A percentile compares a stretch with the other conserved stretches of the same genome.
phyloP scores from a whole-genome alignment of 2,888 invertebrate genomes.

The Steinernema hermaphroditum region DNA sequence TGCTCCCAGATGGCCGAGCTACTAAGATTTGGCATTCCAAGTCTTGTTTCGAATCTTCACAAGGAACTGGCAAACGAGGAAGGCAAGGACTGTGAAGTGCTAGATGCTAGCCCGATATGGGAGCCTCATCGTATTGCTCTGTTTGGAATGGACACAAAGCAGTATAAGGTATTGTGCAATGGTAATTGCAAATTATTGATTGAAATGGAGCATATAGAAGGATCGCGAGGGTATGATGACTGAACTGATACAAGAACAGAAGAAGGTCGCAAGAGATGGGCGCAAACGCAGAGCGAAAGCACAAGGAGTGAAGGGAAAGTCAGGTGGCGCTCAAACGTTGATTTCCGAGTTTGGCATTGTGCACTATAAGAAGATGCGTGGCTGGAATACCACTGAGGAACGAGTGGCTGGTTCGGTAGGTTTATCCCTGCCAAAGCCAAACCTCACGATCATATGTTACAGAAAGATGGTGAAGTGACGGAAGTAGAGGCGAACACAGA shows the following conservation, averaged over 20 bases:
- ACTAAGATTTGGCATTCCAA: not conserved
- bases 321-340: constrained; percentile 10
- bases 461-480: too few species aligned
- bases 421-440: too few species aligned
- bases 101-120: not conserved
- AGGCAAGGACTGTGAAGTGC: not conserved
- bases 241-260: constrained; percentile 55
- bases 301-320: not conserved
- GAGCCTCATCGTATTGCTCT: not conserved
- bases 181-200: not conserved
- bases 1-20: not conserved
- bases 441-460: too few species aligned
- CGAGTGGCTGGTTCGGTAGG: too few species aligned
- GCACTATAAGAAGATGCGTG: not conserved
- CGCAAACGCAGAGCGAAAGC: constrained; percentile 24
- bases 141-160: not conserved
- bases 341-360: not conserved
- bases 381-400: too few species aligned
- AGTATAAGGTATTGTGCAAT: not conserved
- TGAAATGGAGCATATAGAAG: constrained; percentile 34
- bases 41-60: not conserved
- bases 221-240: constrained; percentile 42
- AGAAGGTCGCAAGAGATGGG: constrained; percentile 48
- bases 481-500: too few species aligned
- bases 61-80: not conserved